Base-by-base conservation (phyloP, 2,113 vertebrate genomes). In the Lanius ludovicianus region DNA sequence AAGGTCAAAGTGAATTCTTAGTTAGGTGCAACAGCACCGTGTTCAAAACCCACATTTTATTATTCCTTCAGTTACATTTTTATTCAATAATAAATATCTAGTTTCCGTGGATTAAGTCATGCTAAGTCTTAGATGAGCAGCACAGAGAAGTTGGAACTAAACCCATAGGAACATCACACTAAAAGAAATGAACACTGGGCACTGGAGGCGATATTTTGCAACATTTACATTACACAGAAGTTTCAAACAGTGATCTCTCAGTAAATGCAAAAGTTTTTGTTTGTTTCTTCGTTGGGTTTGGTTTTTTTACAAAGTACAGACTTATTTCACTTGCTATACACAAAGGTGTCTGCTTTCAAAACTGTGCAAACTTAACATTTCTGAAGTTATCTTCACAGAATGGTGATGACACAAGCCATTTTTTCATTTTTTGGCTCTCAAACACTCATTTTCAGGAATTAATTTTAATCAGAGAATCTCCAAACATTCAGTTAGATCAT, bases 11-110 rank as follows among this genome's bases (percentile, higher is more conserved):
- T 73, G 55, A 91, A 49, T 97, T 90, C 84, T 80, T 25, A 86
- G 70, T 93, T 92, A 70, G 52, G 87, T 84, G 89, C 42, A 69
- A 96, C 7, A 75, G 87, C 52, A 28, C 39, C 30, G 17, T 93
- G 71, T 83, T 94, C 92, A 93, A 95, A 97, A n/a, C 71, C 39
- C 75, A 87, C 41, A 71, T 94, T 97, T 97, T 96, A 97, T 97
- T 98, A 80, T 91, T 96, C 77, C 96, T 96, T 97, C 93, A 89
- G 57, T 95, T 97, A 97, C 95, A 97, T 93, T 90, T 78, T 84
- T 87, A 97, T 95, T 97, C 97, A 98, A 99, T 99, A 99, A 99
- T 99, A 99, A 99, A 99, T 99, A 99, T 96, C 96, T 97, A 98
- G 93, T 96, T 98, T 96, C 96, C 93, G 94, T 92, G 96, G 97